These are phyloP conservation scores for Champsocephalus esox DNA, from an alignment of 2,797 vertebrate genomes.

Conservation along the genomic window DNA sequence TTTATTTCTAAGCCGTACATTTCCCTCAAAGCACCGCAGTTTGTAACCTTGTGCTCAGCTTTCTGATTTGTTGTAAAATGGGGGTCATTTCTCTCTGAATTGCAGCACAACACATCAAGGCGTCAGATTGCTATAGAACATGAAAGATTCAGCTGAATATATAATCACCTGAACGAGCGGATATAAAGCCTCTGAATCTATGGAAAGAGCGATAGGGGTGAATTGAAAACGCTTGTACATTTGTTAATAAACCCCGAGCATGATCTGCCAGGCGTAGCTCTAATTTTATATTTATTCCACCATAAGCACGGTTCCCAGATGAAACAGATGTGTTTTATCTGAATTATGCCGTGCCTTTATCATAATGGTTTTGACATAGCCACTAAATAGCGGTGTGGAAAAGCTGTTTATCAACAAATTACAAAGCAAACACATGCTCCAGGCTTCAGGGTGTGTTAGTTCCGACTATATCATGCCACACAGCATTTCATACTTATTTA, in stretches of 20 bases:
- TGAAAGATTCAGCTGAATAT: conserved; percentile 74
- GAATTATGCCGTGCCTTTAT: conserved; percentile 65
- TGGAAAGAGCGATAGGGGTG: conserved; percentile 53
- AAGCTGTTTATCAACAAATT: conserved; percentile 84
- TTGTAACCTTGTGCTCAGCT: conserved; percentile 37
- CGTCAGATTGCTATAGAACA: conserved; percentile 71
- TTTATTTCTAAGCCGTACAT: conserved; percentile 53
- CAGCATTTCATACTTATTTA: conserved; percentile 76
- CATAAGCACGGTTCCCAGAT: conserved; percentile 63
- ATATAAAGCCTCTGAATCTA: conserved; percentile 58
- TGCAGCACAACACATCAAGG: conserved; percentile 72
- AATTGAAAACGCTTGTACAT: conserved; percentile 74
- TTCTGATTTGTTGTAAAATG: conserved; percentile 51
- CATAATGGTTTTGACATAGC: conserved; percentile 64
- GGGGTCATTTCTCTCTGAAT: conserved; percentile 63
- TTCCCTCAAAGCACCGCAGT: conserved; percentile 32
- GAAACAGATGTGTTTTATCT: conserved; percentile 71
- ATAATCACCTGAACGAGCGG: conserved; percentile 71
- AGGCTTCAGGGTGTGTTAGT: conserved; percentile 70
- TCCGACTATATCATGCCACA: conserved; percentile 67
- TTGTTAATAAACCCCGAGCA: conserved; percentile 65
- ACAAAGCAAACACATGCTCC: conserved; percentile 62
- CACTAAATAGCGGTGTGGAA: conserved; percentile 64
- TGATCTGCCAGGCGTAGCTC: conserved; percentile 55
- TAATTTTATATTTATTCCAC: conserved; percentile 69